A percentile compares a stretch with the other conserved stretches of the same genome.
Evolutionary conservation across 2,113 vertebrate species (phyloP).

Genomic region (Neogale vison): DNA sequence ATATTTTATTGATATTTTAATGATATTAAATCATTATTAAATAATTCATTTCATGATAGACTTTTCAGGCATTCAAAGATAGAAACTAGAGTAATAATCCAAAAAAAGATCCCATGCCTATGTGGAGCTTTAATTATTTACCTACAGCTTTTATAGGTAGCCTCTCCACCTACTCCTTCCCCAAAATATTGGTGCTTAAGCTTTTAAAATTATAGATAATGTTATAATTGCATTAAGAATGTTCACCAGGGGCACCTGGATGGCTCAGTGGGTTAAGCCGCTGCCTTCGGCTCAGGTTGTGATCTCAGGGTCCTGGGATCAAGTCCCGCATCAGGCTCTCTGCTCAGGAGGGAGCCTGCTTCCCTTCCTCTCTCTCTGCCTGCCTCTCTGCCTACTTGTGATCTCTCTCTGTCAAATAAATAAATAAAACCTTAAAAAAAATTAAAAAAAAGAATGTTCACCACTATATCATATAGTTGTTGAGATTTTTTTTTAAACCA

Average conservation of each 20-base stretch:
- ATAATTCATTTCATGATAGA: neutral
- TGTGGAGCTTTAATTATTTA: neutral
- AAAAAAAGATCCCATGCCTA: neutral
- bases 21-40: neutral
- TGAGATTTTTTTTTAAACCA: neutral
- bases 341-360: too few relatives aligned
- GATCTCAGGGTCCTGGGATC: too few relatives aligned
- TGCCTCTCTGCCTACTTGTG: too few relatives aligned
- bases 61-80: neutral
- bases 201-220: neutral
- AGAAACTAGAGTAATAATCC: neutral
- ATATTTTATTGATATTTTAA: neutral
- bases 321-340: too few relatives aligned
- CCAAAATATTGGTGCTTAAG: neutral
- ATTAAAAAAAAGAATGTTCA: neutral
- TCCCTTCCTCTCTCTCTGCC: too few relatives aligned
- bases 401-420: too few relatives aligned
- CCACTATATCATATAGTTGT: neutral
- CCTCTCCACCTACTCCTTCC: neutral
- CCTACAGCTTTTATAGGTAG: neutral
- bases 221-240: neutral
- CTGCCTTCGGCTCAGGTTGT: too few relatives aligned
- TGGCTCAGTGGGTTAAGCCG: too few relatives aligned
- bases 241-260: neutral
- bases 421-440: too few relatives aligned